These are phyloP conservation scores for Pocillopora meandrina DNA, from an alignment of 92 coral and sea anemone genomes.

Conservation along the genomic window DNA sequence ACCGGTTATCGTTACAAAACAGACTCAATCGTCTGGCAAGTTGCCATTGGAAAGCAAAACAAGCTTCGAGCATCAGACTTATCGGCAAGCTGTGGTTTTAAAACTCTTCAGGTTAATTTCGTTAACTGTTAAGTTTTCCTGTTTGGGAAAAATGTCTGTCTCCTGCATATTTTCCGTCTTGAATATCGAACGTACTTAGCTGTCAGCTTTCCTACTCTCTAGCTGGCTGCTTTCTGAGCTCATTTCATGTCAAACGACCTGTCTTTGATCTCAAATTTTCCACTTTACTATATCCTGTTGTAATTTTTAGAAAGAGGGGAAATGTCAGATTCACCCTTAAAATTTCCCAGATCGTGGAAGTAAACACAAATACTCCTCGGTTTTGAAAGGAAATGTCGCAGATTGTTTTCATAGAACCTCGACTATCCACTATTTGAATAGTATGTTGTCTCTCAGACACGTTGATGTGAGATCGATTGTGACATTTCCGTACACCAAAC, in stretches of 20 bases:
- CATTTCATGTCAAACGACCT: no score
- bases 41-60: not conserved
- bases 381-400: not conserved
- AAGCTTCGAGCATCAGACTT: not conserved
- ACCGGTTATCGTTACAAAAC: not conserved
- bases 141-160: not conserved
- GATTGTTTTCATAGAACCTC: not conserved
- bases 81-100: not conserved
- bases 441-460: not conserved
- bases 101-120: not conserved
- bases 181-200: not conserved
- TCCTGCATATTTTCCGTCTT: constrained; percentile 22
- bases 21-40: not conserved
- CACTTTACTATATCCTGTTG: no score
- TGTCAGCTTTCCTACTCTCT: no score
- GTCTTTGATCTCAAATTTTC: no score
- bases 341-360: no score
- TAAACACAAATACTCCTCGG: not conserved
- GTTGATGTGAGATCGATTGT: not conserved
- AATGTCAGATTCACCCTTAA: no score
- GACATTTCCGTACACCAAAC: constrained; percentile 12
- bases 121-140: constrained; percentile 5
- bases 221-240: no score
- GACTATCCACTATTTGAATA: not conserved
- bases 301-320: no score